These are phyloP conservation scores for Zophobas atratus DNA, from an alignment of 1,140 invertebrate genomes.

Conservation along the genomic window DNA sequence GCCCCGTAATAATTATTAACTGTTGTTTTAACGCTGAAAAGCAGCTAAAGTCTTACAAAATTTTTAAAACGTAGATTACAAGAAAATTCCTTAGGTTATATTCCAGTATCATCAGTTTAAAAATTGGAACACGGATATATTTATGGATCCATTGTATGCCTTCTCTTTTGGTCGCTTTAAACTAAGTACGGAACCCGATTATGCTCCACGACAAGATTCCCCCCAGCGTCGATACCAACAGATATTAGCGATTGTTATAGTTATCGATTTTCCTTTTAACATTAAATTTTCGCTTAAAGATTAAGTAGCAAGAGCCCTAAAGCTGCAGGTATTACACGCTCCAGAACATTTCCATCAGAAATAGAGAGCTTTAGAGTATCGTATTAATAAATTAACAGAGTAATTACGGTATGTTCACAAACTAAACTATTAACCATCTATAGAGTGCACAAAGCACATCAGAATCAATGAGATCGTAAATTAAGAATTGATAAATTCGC, in stretches of 20 bases:
- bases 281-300: constrained; percentile 24
- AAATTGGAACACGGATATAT: no score
- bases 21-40: no score
- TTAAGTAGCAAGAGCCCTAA: constrained; percentile 11
- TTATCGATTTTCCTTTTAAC: constrained; percentile 25
- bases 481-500: constrained; percentile 26
- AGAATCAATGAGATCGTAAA: constrained; percentile 36
- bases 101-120: no score
- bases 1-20: no score
- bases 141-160: no score
- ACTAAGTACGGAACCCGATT: no score
- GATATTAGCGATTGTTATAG: constrained; percentile 9
- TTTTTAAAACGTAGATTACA: no score
- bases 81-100: no score
- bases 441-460: constrained; percentile 30
- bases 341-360: constrained; percentile 32
- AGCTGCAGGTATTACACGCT: constrained; percentile 28
- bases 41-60: no score
- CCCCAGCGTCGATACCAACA: background rate
- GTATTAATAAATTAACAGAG: constrained; percentile 18
- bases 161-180: no score
- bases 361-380: constrained; percentile 35
- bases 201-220: no score
- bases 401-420: constrained; percentile 37
- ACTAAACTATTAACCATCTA: constrained; percentile 29